Evolutionary conservation across 2,888 invertebrate genomes (phyloP).

Genomic region (Laspeyria flexula): DNA sequence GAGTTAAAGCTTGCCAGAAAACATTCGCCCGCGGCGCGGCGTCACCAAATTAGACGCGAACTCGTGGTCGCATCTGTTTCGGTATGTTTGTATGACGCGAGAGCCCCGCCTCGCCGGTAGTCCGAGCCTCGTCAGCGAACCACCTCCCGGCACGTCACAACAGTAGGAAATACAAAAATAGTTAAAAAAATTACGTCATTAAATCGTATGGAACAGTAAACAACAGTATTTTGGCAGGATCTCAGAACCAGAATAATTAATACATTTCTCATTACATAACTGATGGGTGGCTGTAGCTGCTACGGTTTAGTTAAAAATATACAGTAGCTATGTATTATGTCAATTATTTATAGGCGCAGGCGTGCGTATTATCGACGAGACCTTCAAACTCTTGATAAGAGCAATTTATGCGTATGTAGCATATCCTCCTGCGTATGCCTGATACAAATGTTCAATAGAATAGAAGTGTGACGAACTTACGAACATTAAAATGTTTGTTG

Average conservation of each 20-base stretch:
- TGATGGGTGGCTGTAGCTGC: constrained; percentile 9
- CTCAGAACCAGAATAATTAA: constrained; percentile 36
- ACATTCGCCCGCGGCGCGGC: constrained; percentile 51
- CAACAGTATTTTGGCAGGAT: constrained; percentile 43
- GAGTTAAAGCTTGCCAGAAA: constrained; percentile 41
- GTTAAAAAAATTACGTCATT: constrained; percentile 46
- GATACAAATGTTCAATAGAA: constrained; percentile 31
- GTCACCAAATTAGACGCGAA: constrained; percentile 84
- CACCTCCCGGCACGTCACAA: constrained; percentile 61
- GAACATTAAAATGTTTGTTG: constrained; percentile 52
- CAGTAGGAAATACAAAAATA: constrained; percentile 59
- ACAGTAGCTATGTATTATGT: constrained; percentile 8
- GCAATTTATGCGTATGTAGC: constrained; percentile 30
- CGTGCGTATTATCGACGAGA: constrained; percentile 35
- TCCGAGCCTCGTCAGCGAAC: constrained; percentile 59
- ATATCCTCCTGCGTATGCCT: constrained; percentile 32
- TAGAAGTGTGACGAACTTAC: constrained; percentile 23
- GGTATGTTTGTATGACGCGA: constrained; percentile 70
- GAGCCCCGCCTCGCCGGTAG: constrained; percentile 68
- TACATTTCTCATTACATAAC: constrained; percentile 29
- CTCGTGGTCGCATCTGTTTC: constrained; percentile 46
- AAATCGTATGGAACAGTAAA: constrained; percentile 43
- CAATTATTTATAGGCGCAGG: constrained; percentile 17
- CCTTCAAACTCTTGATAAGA: constrained; percentile 60
- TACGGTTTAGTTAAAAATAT: constrained; percentile 20